A percentile compares a stretch with the other conserved stretches of the same genome.
phyloP scores from a whole-genome alignment of 2,113 vertebrate species.

The Suricata suricatta region DNA sequence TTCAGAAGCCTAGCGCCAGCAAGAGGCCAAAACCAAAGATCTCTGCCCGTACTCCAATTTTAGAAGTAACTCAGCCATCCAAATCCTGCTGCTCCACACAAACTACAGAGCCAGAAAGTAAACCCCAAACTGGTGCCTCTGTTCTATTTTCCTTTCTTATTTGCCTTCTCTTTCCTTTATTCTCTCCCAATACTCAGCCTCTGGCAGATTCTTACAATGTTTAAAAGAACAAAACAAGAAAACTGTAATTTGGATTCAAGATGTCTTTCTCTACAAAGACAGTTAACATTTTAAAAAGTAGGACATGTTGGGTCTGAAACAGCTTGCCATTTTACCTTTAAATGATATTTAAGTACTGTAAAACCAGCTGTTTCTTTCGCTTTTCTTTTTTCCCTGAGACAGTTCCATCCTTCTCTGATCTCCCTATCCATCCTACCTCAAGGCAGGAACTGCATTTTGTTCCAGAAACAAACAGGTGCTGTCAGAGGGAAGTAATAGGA shows the following conservation, averaged over 20 bases:
- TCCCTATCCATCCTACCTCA: neutral
- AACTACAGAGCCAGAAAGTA: neutral
- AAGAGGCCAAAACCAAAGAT: neutral
- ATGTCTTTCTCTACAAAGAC: conserved; percentile 25
- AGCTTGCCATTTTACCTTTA: conserved; percentile 47
- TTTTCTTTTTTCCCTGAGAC: neutral
- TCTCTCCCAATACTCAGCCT: neutral
- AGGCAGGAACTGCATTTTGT: neutral
- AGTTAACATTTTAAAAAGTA: conserved; percentile 32
- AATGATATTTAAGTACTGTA: neutral
- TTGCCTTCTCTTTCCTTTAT: neutral
- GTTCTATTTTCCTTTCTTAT: neutral
- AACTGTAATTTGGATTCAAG: neutral
- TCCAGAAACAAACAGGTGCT: conserved; percentile 28
- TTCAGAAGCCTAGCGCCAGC: neutral
- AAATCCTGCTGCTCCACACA: neutral
- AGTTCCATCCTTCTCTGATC: conserved; percentile 1
- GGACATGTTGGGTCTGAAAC: neutral
- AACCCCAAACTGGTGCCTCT: neutral
- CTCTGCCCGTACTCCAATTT: neutral
- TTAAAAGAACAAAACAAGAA: conserved; percentile 49
- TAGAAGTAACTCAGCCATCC: neutral
- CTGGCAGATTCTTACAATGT: neutral
- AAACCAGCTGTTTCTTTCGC: neutral
- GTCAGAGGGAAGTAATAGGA: neutral